phyloP scores from a whole-genome alignment of 35 echinoderm and acorn worm genomes.

The Lytechinus pictus region DNA sequence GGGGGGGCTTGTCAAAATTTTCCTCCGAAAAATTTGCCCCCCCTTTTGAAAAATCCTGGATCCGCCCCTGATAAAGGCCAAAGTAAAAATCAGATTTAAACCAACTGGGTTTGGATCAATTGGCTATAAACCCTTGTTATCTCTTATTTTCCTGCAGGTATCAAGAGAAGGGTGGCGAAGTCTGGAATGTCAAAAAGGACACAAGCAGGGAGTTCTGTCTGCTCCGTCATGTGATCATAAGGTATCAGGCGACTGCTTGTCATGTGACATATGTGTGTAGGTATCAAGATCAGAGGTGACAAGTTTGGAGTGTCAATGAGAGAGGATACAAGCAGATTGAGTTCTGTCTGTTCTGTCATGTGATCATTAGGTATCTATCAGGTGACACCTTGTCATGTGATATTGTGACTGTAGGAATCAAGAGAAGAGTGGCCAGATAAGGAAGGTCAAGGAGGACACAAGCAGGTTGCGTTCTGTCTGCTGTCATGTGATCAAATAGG shows the following conservation, averaged over 20 bases:
- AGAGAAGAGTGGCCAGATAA: constrained; percentile 61
- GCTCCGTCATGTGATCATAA: constrained; percentile 62
- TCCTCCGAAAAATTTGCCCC: too few species aligned
- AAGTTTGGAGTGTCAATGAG: constrained; percentile 40
- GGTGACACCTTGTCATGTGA: not conserved
- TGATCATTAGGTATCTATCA: constrained; percentile 29
- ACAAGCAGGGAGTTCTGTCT: constrained; percentile 60
- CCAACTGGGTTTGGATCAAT: too few species aligned
- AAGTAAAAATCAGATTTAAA: too few species aligned
- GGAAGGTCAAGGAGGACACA: constrained; percentile 56
- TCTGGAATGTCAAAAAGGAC: constrained; percentile 54
- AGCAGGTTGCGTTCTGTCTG: constrained; percentile 57
- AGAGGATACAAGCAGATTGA: constrained; percentile 28
- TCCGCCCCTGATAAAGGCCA: too few species aligned
- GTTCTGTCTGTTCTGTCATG: constrained; percentile 70
- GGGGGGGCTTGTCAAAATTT: too few species aligned
- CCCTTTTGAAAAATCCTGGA: too few species aligned
- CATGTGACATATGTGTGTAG: not conserved
- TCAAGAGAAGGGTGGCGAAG: constrained; percentile 62
- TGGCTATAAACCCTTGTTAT: too few species aligned
- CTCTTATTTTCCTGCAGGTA: constrained; percentile 31
- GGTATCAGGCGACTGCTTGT: not conserved
- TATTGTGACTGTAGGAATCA: constrained; percentile 41
- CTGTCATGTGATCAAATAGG: constrained; percentile 58
- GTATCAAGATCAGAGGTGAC: constrained; percentile 62